Evolutionary conservation across 2,797 vertebrate species (phyloP).

Genomic region (Danio aesculapii): DNA sequence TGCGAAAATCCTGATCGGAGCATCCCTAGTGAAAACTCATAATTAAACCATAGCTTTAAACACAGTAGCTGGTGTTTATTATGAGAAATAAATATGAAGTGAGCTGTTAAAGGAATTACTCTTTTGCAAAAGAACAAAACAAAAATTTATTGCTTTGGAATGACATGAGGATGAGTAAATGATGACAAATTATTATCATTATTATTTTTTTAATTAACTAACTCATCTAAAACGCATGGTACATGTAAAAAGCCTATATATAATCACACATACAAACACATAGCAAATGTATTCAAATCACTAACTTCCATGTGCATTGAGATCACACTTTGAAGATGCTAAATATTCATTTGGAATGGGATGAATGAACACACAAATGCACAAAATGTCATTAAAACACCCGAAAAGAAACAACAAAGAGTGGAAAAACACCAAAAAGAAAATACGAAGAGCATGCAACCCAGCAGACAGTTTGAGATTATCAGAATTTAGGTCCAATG

Average conservation of each 20-base stretch:
- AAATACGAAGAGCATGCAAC: conserved; percentile 76
- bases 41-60: neutral
- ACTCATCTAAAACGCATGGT: no score
- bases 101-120: conserved; percentile 11
- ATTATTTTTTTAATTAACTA: no score
- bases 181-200: neutral
- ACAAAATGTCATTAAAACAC: conserved; percentile 46
- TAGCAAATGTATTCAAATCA: no score
- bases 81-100: neutral
- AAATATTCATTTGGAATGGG: neutral
- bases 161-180: conserved; percentile 5
- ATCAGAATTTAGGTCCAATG: neutral
- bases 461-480: conserved; percentile 64
- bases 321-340: conserved; percentile 4
- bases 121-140: neutral
- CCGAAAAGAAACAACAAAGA: conserved; percentile 53
- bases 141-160: neutral
- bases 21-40: no score
- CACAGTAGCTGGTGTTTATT: neutral
- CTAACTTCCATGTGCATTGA: neutral
- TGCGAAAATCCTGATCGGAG: no score
- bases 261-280: no score
- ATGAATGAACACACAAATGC: conserved; percentile 52
- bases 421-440: conserved; percentile 17
- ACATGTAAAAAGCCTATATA: no score